Evolutionary conservation across 2,113 vertebrate species (phyloP).

Genomic region (Lepus timidus): DNA sequence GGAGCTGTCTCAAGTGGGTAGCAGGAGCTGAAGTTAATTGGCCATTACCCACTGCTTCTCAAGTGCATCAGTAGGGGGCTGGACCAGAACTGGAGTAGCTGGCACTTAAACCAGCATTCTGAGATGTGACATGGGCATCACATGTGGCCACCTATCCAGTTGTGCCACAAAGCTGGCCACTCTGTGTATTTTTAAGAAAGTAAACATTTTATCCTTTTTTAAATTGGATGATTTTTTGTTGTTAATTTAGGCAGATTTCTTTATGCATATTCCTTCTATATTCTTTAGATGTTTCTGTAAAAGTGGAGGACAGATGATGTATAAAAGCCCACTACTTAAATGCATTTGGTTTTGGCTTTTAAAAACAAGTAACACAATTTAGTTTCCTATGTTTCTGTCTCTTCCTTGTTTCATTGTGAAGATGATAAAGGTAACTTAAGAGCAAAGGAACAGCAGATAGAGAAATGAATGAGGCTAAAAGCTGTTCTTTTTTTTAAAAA

Average conservation of each 20-base stretch:
- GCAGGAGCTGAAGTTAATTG: too few relatives aligned
- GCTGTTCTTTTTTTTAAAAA: too few relatives aligned
- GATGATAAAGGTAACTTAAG: not conserved
- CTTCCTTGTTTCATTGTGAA: not conserved
- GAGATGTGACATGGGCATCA: too few relatives aligned
- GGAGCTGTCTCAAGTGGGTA: too few relatives aligned
- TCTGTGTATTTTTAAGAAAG: constrained; percentile 43
- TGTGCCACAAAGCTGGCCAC: too few relatives aligned
- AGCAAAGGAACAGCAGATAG: not conserved
- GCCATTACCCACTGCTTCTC: too few relatives aligned
- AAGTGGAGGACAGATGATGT: not conserved
- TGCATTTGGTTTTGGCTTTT: not conserved
- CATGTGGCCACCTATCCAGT: too few relatives aligned
- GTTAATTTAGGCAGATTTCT: constrained; percentile 48
- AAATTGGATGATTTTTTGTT: not conserved
- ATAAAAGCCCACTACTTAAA: not conserved
- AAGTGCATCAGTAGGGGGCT: too few relatives aligned
- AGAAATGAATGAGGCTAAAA: not conserved
- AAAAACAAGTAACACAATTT: constrained; percentile 4
- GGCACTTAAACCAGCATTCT: too few relatives aligned
- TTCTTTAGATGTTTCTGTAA: constrained; percentile 40
- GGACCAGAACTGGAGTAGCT: too few relatives aligned
- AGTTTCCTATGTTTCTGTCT: not conserved
- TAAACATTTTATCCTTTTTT: not conserved
- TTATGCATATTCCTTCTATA: not conserved